These are phyloP conservation scores for Pseudachorutes palmiensis DNA, from an alignment of 1,140 invertebrate species.

Conservation along the genomic window DNA sequence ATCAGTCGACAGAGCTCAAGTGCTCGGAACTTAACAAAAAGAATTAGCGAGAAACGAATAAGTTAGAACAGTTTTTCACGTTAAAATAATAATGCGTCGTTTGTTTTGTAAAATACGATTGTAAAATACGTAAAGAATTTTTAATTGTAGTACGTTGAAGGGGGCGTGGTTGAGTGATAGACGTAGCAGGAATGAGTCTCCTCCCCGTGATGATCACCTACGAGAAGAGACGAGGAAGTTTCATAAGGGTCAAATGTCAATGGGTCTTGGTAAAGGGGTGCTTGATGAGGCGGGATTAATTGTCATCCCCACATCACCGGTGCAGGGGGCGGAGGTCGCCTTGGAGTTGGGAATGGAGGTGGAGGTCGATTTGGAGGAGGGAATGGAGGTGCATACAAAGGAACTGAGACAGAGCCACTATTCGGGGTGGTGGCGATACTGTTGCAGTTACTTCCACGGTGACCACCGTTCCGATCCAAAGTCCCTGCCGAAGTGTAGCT, in stretches of 20 bases:
- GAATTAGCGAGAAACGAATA: too few relatives aligned
- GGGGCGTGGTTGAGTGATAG: neutral
- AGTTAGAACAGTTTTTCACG: too few relatives aligned
- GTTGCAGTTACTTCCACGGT: constrained; percentile 6
- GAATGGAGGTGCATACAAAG: constrained; percentile 34
- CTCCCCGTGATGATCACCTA: neutral
- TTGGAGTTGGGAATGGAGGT: constrained; percentile 34
- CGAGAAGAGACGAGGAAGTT: neutral
- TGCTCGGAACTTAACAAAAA: too few relatives aligned
- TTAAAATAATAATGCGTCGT: too few relatives aligned
- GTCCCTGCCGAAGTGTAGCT: neutral
- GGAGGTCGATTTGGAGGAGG: constrained; percentile 37
- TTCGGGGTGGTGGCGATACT: constrained; percentile 12
- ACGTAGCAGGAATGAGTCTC: neutral
- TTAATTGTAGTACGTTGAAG: neutral
- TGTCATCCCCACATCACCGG: constrained; percentile 28
- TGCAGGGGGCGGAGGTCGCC: constrained; percentile 31
- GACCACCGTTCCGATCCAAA: neutral
- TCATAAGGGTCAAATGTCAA: constrained; percentile 2
- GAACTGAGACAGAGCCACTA: constrained; percentile 17
- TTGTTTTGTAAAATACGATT: too few relatives aligned
- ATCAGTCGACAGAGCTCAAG: too few relatives aligned
- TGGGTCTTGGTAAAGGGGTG: neutral
- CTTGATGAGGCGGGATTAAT: neutral
- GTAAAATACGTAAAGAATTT: neutral